Evolutionary conservation across 1,140 invertebrate species (phyloP).

Genomic region (Euura saliciscinereae): DNA sequence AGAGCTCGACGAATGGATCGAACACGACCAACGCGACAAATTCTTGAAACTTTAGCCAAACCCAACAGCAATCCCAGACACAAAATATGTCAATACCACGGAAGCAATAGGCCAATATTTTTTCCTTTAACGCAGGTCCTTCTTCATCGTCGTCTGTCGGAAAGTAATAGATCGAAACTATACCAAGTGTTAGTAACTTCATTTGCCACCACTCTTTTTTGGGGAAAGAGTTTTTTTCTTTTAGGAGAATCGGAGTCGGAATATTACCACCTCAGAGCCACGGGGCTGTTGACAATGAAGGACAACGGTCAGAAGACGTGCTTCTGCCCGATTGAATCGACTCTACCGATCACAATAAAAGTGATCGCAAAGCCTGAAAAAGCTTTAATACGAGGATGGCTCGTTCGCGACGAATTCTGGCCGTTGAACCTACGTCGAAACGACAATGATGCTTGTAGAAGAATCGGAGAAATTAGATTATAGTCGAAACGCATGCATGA

Average conservation of each 20-base stretch:
- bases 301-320: slow-evolving; percentile 6
- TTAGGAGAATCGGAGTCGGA: neutral
- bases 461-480: neutral
- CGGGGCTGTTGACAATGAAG: neutral
- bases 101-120: slow-evolving; percentile 73
- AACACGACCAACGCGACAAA: slow-evolving; percentile 91
- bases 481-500: neutral
- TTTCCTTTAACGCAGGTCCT: slow-evolving; percentile 87
- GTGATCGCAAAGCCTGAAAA: neutral
- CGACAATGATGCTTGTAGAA: slow-evolving; percentile 4
- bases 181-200: slow-evolving; percentile 71
- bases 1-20: slow-evolving; percentile 97
- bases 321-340: neutral
- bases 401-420: neutral
- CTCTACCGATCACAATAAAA: neutral
- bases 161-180: slow-evolving; percentile 94
- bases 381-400: neutral
- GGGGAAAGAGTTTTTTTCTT: slow-evolving; percentile 62
- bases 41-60: slow-evolving; percentile 90
- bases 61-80: slow-evolving; percentile 95
- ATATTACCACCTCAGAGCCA: neutral
- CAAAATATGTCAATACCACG: slow-evolving; percentile 91
- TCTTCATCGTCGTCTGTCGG: slow-evolving; percentile 91
- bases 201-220: slow-evolving; percentile 71
- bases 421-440: neutral